Base-by-base conservation (phyloP, 1,140 invertebrate genomes). In the Plodia interpunctella region DNA sequence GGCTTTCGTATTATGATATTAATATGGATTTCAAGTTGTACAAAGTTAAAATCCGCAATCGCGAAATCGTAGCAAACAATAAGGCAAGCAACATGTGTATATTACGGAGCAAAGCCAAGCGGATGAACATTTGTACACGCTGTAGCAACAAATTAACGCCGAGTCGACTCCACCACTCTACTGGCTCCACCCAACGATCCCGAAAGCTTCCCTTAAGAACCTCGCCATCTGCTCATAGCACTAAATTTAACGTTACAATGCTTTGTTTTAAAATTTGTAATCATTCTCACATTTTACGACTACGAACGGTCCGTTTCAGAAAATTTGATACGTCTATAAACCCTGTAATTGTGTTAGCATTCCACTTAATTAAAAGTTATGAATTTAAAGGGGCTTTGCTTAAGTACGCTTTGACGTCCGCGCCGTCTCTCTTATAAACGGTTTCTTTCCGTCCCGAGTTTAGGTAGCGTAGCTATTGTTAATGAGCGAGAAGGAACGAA, bases 311-410 rank as follows among this genome's bases (percentile, higher is more conserved):
- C 83, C 85, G 76, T 83, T 83, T 80, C 72, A 70, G 79, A 80
- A 80, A 83, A 85, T 88, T 86, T 86, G 83, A 88, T 86, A 86
- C 78, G 75, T 77, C 82, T 74, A 82, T 88, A 85, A 88, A 86
- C 60, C 72, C 76, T 80, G 76, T 86, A 82, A 86, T 86, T 83
- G 80, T 80, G 76, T 78, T 76, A 80, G 75, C 78, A 78, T 81
- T 85, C 72, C 72, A 78, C 65, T 87, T 87, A 85, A 88, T 88
- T 86, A 88, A 88, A 88, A 88, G 76, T 88, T 85, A 88, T 88
- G 83, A 86, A 87, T 87, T 87, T 80, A 78, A 78, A 84, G 73
- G 70, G 68, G 63, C 66, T 67, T 66, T 62, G 70, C 68, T 77
- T 77, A 69, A 72, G 58, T 68, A 61, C 63, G 65, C 64, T 71